phyloP scores from a whole-genome alignment of 2,888 invertebrate species.

The Malthinus seriepunctatus region DNA sequence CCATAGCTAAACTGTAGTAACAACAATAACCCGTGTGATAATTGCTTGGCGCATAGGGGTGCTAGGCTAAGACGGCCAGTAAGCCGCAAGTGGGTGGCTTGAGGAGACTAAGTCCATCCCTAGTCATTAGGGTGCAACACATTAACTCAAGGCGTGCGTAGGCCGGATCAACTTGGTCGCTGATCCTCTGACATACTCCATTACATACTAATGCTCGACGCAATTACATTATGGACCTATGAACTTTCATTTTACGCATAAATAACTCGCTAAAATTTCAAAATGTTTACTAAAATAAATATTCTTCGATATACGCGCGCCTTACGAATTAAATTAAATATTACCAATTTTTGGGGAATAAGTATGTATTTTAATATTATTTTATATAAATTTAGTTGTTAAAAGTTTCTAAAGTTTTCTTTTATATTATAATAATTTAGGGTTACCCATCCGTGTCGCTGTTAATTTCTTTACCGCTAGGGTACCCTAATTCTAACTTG shows the following conservation, averaged over 20 bases:
- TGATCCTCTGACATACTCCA: conserved; percentile 51
- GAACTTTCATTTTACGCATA: conserved; percentile 23
- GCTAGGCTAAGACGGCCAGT: conserved; percentile 43
- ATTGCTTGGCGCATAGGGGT: conserved; percentile 46
- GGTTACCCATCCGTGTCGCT: conserved; percentile 33
- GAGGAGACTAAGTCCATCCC: conserved; percentile 41
- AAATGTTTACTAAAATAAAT: too few relatives aligned
- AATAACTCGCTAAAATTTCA: conserved; percentile 3
- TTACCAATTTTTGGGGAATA: neutral
- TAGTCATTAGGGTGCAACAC: conserved; percentile 52
- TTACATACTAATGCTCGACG: conserved; percentile 51
- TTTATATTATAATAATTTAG: conserved; percentile 28
- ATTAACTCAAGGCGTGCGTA: conserved; percentile 53
- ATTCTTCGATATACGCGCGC: neutral
- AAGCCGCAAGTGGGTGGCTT: conserved; percentile 39
- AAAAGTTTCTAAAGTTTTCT: conserved; percentile 13
- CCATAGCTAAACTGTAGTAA: conserved; percentile 51
- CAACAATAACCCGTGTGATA: conserved; percentile 55
- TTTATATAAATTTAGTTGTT: conserved; percentile 13
- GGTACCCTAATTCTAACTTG: conserved; percentile 29
- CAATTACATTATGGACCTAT: conserved; percentile 34
- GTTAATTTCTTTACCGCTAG: conserved; percentile 41
- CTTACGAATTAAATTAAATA: neutral
- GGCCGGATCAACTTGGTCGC: conserved; percentile 50
- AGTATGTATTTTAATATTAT: neutral